Evolutionary conservation across 2,797 vertebrate species (phyloP), one percentile per base, ranked within the genome.

Genomic region (Chrysolophus pictus): DNA sequence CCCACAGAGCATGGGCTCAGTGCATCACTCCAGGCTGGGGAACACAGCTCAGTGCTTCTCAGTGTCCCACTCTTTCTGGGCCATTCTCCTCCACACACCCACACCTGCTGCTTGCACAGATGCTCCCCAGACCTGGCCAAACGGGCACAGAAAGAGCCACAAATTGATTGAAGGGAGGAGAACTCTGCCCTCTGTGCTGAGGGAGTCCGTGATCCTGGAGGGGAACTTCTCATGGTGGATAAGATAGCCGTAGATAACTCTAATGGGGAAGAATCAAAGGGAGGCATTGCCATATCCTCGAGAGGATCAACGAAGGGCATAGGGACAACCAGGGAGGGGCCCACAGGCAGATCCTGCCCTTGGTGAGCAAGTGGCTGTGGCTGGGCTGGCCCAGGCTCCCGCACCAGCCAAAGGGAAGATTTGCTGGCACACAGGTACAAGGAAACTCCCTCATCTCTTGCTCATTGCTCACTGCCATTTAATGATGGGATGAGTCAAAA

Each of bases 281-380:
- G 74, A 44, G 62, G 8, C 67, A 68, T 6, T 69, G 31, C 19
- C 2, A 2, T 0, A 7, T 42, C 55, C 29, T 79, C 56, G 11
- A 42, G n/a, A 82, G 28, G 18, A 9, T 53, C 24, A 31, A 24
- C 33, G 39, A 21, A 8, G 3, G 19, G 9, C 17, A 8, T 2
- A 28, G 35, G 14, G 28, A 42, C 41, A 11, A 2, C 1, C 0
- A 71, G 15, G 14, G 63, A 62, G 31, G 71, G 10, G 46, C 33
- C 55, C 35, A 2, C 5, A 24, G 35, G 58, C 47, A 82, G 55
- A 84, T 9, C 15, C 29, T 35, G 41, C n/a, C 29, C 2, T 2
- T 29, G 1, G 1, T 21, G 37, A 12, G 19, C 0, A 9, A 26
- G 21, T 4, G 35, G 18, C 60, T 63, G 35, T 41, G 35, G 15